These are phyloP conservation scores for Achroia grisella DNA, from an alignment of 1,140 invertebrate species.

Conservation along the genomic window DNA sequence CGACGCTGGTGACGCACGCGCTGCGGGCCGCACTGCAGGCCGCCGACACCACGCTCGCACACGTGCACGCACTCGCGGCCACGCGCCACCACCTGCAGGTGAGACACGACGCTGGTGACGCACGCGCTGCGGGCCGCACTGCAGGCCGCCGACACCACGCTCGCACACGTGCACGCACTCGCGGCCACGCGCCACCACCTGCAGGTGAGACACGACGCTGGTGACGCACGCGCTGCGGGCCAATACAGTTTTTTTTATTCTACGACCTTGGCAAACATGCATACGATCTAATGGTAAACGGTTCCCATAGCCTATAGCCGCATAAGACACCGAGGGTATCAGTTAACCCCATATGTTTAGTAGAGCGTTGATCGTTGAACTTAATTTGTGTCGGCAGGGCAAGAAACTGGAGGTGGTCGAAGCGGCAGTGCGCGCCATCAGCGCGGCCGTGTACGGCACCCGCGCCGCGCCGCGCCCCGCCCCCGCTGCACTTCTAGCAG, in stretches of 20 bases:
- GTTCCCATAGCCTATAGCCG: no score
- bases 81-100: slow-evolving; percentile 49
- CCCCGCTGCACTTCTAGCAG: slow-evolving; percentile 37
- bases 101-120: no score
- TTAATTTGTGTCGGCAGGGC: no score
- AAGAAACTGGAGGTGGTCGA: slow-evolving; percentile 46
- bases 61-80: slow-evolving; percentile 88
- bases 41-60: slow-evolving; percentile 81
- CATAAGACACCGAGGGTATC: no score
- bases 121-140: slow-evolving; percentile 83
- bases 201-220: no score
- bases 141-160: slow-evolving; percentile 79
- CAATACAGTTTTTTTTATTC: no score
- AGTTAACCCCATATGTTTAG: no score
- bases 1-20: slow-evolving; percentile 88
- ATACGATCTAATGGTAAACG: no score
- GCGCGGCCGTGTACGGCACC: slow-evolving; percentile 46
- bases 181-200: slow-evolving; percentile 75
- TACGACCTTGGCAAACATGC: no score
- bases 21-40: slow-evolving; percentile 81
- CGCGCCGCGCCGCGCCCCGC: slow-evolving; percentile 29
- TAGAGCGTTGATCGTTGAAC: no score
- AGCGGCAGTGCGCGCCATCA: slow-evolving; percentile 36
- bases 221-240: no score
- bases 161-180: slow-evolving; percentile 87